phyloP scores from a whole-genome alignment of 2,113 vertebrate genomes.

The Larimichthys crocea region DNA sequence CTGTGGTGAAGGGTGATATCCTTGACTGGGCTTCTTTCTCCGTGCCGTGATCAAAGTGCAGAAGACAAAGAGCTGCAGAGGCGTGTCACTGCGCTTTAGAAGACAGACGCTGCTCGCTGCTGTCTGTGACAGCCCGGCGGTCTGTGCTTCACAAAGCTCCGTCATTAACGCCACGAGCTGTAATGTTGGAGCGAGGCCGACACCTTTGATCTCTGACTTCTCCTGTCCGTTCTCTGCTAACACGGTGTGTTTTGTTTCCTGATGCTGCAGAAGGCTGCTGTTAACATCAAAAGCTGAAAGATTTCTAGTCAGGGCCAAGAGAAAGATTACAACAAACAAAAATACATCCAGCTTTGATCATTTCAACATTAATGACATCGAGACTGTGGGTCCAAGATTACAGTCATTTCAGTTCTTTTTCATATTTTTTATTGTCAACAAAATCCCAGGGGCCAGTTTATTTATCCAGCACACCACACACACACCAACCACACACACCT shows the following conservation, averaged over 20 bases:
- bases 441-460: too few relatives aligned
- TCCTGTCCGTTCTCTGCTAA: conserved; percentile 10
- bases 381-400: background rate
- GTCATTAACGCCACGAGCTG: conserved; percentile 31
- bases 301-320: background rate
- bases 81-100: conserved; percentile 34
- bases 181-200: background rate
- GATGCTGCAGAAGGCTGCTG: background rate
- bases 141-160: background rate
- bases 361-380: background rate
- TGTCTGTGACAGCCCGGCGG: conserved; percentile 10
- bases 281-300: background rate
- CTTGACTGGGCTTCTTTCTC: conserved; percentile 6
- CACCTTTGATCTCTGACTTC: conserved; percentile 4
- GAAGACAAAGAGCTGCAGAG: conserved; percentile 21
- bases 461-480: too few relatives aligned
- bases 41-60: conserved; percentile 50
- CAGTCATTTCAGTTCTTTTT: background rate
- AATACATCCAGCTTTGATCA: background rate
- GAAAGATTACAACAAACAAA: background rate
- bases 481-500: too few relatives aligned
- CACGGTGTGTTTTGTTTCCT: background rate
- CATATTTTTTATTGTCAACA: too few relatives aligned
- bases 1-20: conserved; percentile 13
- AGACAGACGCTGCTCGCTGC: background rate